phyloP scores from a whole-genome alignment of 2,113 vertebrate species.

The Oxygymnocypris stewartii region DNA sequence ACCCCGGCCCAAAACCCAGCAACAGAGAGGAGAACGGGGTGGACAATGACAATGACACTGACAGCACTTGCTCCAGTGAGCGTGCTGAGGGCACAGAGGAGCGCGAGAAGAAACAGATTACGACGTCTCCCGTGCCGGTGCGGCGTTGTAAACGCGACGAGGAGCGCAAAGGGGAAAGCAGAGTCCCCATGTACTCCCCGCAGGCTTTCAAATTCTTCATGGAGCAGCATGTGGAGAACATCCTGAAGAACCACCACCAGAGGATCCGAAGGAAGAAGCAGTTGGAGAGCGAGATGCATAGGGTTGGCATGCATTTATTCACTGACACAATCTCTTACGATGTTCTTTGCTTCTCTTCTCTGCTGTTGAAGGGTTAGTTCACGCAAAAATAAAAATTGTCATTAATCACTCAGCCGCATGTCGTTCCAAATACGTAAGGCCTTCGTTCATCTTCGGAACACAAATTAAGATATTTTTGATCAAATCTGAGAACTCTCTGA shows the following conservation, averaged over 20 bases:
- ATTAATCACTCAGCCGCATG: no score
- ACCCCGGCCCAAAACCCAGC: conserved; percentile 37
- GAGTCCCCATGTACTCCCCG: conserved; percentile 90
- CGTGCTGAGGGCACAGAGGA: conserved; percentile 72
- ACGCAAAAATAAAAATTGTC: no score
- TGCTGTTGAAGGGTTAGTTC: neutral
- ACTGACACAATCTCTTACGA: neutral
- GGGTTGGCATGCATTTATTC: conserved; percentile 77
- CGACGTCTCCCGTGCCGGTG: conserved; percentile 92
- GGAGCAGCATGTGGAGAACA: conserved; percentile 98
- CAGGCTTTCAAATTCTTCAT: conserved; percentile 99
- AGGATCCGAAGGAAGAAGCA: conserved; percentile 94
- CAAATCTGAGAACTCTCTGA: no score
- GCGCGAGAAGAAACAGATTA: conserved; percentile 96
- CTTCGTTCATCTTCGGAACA: no score
- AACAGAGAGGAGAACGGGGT: conserved; percentile 53
- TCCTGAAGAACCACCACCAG: conserved; percentile 95
- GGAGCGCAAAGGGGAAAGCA: conserved; percentile 86
- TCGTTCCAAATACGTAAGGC: no score
- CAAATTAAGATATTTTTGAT: no score
- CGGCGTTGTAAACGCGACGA: conserved; percentile 89
- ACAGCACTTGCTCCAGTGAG: conserved; percentile 70
- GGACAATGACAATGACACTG: conserved; percentile 77
- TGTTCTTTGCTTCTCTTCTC: neutral
- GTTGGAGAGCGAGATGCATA: conserved; percentile 96